A percentile compares a stretch with the other conserved stretches of the same genome.
phyloP scores from a whole-genome alignment of 2,888 invertebrate genomes.

The Conchocele bisecta region DNA sequence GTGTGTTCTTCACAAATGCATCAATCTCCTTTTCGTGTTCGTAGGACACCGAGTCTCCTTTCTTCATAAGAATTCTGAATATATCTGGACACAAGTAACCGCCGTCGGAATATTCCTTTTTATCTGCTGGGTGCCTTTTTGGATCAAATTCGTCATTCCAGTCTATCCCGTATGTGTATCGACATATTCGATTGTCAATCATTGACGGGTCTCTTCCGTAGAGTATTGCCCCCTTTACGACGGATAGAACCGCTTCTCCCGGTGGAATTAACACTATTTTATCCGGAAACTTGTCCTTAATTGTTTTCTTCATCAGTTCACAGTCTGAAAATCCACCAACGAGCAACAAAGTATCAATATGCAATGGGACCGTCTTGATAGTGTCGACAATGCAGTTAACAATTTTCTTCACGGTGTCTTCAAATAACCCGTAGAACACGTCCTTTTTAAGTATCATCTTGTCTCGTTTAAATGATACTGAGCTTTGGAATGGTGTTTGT shows the following conservation, averaged over 20 bases:
- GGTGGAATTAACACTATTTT: conserved; percentile 30
- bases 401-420: conserved; percentile 11
- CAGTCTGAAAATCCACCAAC: conserved; percentile 47
- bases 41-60: conserved; percentile 9
- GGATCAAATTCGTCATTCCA: conserved; percentile 44
- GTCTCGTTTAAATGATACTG: background rate
- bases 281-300: conserved; percentile 18
- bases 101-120: conserved; percentile 32
- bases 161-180: conserved; percentile 39
- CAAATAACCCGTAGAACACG: conserved; percentile 4
- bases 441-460: conserved; percentile 11
- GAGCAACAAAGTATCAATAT: no score
- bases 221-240: conserved; percentile 44
- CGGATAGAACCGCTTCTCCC: conserved; percentile 19
- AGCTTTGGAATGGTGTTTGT: background rate
- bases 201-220: conserved; percentile 36
- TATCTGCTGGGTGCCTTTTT: conserved; percentile 7
- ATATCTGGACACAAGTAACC: conserved; percentile 39
- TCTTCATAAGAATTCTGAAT: conserved; percentile 23
- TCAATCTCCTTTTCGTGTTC: conserved; percentile 10
- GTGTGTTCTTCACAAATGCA: conserved; percentile 17
- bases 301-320: conserved; percentile 15
- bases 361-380: background rate
- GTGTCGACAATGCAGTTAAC: no score
- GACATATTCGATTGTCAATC: conserved; percentile 18